phyloP scores from a whole-genome alignment of 2,888 invertebrate species.

The Standfussiana lucernea region DNA sequence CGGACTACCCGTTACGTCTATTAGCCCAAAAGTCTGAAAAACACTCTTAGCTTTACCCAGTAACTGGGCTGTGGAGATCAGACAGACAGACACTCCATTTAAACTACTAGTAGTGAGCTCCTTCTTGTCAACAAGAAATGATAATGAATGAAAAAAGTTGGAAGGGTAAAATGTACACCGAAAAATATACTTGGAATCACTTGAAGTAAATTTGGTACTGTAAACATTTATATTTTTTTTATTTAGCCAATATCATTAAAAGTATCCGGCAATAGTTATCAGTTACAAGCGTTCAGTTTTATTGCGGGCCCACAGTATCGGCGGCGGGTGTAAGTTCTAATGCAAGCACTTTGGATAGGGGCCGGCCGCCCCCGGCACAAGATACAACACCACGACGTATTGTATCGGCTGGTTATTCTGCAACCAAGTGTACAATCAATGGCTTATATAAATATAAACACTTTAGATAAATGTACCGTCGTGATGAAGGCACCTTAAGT shows the following conservation, averaged over 20 bases:
- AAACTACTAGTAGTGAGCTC: background rate
- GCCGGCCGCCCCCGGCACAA: constrained; percentile 80
- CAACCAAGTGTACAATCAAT: constrained; percentile 31
- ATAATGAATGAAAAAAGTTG: too few relatives aligned
- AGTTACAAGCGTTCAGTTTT: constrained; percentile 61
- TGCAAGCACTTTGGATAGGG: constrained; percentile 82
- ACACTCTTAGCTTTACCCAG: background rate
- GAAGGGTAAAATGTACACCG: background rate
- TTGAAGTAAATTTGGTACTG: background rate
- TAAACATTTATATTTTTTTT: too few relatives aligned
- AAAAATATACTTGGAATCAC: background rate
- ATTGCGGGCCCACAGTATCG: constrained; percentile 62
- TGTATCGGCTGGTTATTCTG: constrained; percentile 70
- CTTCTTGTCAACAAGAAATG: background rate
- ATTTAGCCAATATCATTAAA: constrained; percentile 5
- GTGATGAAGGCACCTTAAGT: background rate
- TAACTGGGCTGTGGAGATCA: background rate
- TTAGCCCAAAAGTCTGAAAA: background rate
- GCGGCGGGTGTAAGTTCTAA: constrained; percentile 76
- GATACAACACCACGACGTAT: constrained; percentile 74
- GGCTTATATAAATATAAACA: background rate
- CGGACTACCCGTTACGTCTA: background rate
- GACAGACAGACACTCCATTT: background rate
- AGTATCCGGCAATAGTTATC: constrained; percentile 50
- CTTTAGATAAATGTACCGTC: background rate